Evolutionary conservation across 2,797 vertebrate species (phyloP), one percentile per base, ranked within the genome.

Genomic region (Gymnoscopelus microlampas): DNA sequence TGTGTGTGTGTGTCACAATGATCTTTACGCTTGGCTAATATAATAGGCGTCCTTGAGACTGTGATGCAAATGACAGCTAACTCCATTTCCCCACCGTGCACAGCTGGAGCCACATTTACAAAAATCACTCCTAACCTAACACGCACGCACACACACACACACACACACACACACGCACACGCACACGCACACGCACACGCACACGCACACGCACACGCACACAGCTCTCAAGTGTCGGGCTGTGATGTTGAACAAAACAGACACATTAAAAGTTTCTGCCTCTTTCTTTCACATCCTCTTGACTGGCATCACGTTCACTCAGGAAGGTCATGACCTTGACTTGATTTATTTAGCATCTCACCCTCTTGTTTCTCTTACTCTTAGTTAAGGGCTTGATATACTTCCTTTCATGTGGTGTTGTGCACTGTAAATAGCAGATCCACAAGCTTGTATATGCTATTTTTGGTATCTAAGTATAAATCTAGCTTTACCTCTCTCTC

Each of bases 251-350:
- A 39, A 39, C 39, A 39, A 8, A 8, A 39, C 39, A 39, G 39
- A 39, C 39, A 35, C 4, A 6, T 39, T 39, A 39, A 39, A 39
- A 39, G 39, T 39, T 39, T 1, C 1, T 39, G 39, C 39, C 39
- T 9, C 39, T 39, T 39, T 6, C 8, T 39, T 7, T 39, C 39
- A 39, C 39, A 39, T 39, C 39, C 39, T 39, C 6, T 39, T 39
- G 39, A 14, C 61, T 23, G 57, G 32, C 14, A 9, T 32, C 15
- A 32, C 15, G 56, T 63, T 72, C 55, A 44, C 60, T 55, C 53
- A 58, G 66, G 71, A 77, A 78, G 77, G 70, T 68, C 68, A 59
- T 71, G 74, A 79, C 78, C 79, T 85, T 82, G 76, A 70, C 68
- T 73, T 76, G 73, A 79, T 82, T 76, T 76, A 76, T 79, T 70